Base-by-base conservation (phyloP, 1,140 invertebrate species). In the Melitaea cinxia region DNA sequence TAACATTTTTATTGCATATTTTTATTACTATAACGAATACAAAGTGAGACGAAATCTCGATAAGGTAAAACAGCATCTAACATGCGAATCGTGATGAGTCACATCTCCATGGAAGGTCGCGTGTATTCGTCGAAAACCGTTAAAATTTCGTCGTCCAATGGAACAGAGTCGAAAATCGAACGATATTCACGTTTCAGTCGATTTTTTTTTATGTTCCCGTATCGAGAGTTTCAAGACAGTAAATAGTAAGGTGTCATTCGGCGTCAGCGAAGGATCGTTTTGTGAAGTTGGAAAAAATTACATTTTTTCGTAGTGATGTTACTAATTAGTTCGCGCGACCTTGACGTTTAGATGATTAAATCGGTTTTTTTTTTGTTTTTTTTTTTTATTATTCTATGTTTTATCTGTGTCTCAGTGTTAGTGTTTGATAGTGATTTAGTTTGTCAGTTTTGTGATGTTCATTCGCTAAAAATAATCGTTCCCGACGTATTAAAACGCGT, bases 11-110 rank as follows among this genome's bases (percentile, higher is more conserved):
- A 14, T 53, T 26, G 9, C 9, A 55, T n/a, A 23, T 23, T 1
- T 14, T 47, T 63, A 6, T 12, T 14, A 30, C 7, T 28, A 39
- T 52, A 17, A 42, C 12, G 19, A 26, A 19, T 33, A 50, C 37
- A 28, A 57, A 23, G 53, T 56, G 61, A 49, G 21, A 49, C 62
- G 62, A 57, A 49, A 42, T 56, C 54, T 39, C 62, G 54, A 65
- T 65, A 65, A 37, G 62, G 30, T 26, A 0, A 19, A 52, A 57
- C 54, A 37, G 0, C 23, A 52, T 17, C 21, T 52, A 55, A 37
- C 62, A 65, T 33, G 62, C 54, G 54, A 65, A 54, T 35, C 39
- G 47, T 15, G 53, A 23, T 65, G 62, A 65, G n/a, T 65, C 62
- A 65, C 23, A 54, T 5, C 58, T 14, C 54, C 54, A 37, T 52